Evolutionary conservation across 2,888 invertebrate genomes (phyloP).

Genomic region (Hybos culiciformis): DNA sequence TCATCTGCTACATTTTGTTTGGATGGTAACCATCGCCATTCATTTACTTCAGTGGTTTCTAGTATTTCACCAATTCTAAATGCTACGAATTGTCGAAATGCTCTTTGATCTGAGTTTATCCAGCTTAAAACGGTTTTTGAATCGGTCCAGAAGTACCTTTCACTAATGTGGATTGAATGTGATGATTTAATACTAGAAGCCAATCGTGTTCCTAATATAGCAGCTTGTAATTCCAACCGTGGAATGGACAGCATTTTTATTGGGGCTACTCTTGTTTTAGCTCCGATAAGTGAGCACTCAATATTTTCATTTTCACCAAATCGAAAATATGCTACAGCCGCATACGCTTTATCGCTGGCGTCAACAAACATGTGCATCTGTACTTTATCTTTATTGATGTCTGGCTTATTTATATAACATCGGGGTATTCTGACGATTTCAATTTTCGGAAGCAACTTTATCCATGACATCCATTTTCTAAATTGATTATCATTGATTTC

Average conservation of each 20-base stretch:
- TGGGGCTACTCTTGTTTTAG: constrained; percentile 18
- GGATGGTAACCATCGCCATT: constrained; percentile 8
- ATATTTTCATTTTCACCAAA: constrained; percentile 3
- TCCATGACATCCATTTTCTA: constrained; percentile 15
- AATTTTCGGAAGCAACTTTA: constrained; percentile 12
- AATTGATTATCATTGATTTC: constrained; percentile 12
- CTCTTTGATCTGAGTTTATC: constrained; percentile 17
- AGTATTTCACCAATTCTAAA: constrained; percentile 16
- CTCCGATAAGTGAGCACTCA: constrained; percentile 12
- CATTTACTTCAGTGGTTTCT: constrained; percentile 4
- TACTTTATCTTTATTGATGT: neutral
- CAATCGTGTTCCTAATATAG: constrained; percentile 14
- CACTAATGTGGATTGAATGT: constrained; percentile 9
- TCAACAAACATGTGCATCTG: constrained; percentile 15
- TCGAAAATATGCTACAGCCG: constrained; percentile 16
- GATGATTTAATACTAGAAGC: constrained; percentile 4
- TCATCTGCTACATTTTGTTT: constrained; percentile 9
- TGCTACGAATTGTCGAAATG: constrained; percentile 16
- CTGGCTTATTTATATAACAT: constrained; percentile 12
- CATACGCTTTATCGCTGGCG: constrained; percentile 16
- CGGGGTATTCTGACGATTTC: constrained; percentile 15
- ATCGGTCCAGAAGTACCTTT: constrained; percentile 18
- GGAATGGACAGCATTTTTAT: constrained; percentile 15
- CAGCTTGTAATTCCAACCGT: constrained; percentile 16
- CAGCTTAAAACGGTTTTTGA: constrained; percentile 18